phyloP scores from a whole-genome alignment of 2,113 vertebrate genomes.

The Mus pahari region DNA sequence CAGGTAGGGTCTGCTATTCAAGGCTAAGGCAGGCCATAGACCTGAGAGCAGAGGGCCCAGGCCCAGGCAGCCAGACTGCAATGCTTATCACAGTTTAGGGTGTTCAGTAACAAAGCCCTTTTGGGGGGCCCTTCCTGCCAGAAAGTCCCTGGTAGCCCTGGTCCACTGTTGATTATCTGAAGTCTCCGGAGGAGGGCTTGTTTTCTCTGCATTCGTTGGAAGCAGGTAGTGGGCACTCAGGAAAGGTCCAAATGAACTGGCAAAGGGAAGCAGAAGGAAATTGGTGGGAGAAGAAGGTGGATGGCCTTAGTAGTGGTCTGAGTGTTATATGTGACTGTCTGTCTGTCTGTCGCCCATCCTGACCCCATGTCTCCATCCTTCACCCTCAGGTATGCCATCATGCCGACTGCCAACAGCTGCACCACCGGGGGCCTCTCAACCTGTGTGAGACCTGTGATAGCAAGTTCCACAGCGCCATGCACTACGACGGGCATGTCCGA shows the following conservation, averaged over 20 bases:
- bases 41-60: neutral
- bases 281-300: neutral
- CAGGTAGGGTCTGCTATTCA: too few species aligned
- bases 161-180: neutral
- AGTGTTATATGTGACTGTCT: fast-evolving
- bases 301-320: fast-evolving
- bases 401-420: constrained; percentile 92
- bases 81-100: neutral
- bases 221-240: neutral
- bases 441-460: constrained; percentile 94
- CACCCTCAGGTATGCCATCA: constrained; percentile 93
- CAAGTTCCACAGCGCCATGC: constrained; percentile 91
- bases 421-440: constrained; percentile 89
- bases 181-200: neutral
- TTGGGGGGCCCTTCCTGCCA: neutral
- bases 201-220: neutral
- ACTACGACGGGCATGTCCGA: constrained; percentile 93
- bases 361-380: fast-evolving
- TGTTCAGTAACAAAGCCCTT: neutral
- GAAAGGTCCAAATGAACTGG: neutral
- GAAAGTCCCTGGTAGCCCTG: neutral
- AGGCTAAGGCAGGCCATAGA: neutral
- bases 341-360: neutral
- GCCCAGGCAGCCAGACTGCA: neutral
- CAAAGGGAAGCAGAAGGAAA: fast-evolving